phyloP scores from a whole-genome alignment of 1,140 invertebrate genomes.

The Octopus sinensis region DNA sequence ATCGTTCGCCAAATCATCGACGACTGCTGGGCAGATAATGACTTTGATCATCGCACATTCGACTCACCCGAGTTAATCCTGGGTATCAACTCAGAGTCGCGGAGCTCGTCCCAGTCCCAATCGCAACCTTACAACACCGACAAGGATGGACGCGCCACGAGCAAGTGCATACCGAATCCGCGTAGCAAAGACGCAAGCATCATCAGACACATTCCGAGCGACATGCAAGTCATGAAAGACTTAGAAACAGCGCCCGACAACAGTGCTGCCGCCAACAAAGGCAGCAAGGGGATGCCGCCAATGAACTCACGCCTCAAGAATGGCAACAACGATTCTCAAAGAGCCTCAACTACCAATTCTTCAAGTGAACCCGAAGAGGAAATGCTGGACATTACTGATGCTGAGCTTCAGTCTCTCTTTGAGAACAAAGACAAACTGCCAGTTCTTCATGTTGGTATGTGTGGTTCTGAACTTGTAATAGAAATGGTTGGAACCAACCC shows the following conservation, averaged over 20 bases:
- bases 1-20: background rate
- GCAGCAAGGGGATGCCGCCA: background rate
- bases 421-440: background rate
- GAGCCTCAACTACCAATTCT: background rate
- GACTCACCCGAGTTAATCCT: background rate
- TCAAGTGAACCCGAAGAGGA: background rate
- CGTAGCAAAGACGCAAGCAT: background rate
- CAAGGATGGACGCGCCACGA: background rate
- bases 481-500: background rate
- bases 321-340: background rate
- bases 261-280: no score
- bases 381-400: background rate
- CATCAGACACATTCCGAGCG: background rate
- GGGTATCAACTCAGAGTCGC: background rate
- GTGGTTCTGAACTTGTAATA: background rate
- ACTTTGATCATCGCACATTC: slow-evolving; percentile 3
- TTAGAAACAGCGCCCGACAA: background rate
- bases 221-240: slow-evolving; percentile 3
- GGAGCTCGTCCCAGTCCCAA: background rate
- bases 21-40: slow-evolving; percentile 4
- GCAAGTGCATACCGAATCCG: background rate
- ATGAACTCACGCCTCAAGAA: background rate
- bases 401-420: background rate
- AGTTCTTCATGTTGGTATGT: background rate
- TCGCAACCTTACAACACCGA: background rate